A percentile compares a stretch with the other conserved stretches of the same genome.
These are phyloP conservation scores for Speoplatyrhinus poulsoni DNA, from an alignment of 2,113 vertebrate species.

Conservation along the genomic window DNA sequence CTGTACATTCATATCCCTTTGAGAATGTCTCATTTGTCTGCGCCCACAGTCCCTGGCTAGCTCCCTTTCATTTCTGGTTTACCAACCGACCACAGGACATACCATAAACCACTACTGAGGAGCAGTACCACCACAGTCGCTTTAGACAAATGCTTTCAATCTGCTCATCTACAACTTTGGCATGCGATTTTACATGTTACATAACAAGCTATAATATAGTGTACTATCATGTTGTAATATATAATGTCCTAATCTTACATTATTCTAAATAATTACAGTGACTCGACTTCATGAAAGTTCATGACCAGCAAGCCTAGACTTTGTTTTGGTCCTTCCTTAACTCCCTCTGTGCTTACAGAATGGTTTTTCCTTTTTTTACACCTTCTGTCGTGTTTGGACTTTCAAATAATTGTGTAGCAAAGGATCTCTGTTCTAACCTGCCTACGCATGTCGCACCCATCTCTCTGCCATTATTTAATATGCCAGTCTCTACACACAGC, in stretches of 20 bases:
- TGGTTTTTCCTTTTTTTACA: constrained; percentile 2
- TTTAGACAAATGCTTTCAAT: background rate
- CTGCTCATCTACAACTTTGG: too few species aligned
- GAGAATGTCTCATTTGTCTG: background rate
- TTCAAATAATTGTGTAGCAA: background rate
- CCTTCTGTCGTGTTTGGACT: constrained; percentile 1
- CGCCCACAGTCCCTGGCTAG: background rate
- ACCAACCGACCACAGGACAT: background rate
- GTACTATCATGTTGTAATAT: too few species aligned
- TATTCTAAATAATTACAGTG: too few species aligned
- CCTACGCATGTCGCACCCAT: constrained; percentile 40
- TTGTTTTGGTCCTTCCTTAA: background rate
- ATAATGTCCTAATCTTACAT: too few species aligned
- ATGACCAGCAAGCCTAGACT: too few species aligned
- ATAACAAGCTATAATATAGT: too few species aligned
- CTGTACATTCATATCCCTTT: background rate
- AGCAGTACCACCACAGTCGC: background rate
- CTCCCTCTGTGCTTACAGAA: background rate
- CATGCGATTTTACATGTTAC: too few species aligned
- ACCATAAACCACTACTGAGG: background rate
- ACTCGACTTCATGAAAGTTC: too few species aligned
- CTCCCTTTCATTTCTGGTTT: background rate
- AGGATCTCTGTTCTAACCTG: constrained; percentile 32
- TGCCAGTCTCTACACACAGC: too few species aligned
- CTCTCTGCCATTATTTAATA: background rate